Percentiles rank a stretch among this genome's conserved stretches.
These are phyloP conservation scores for Emmelina monodactyla DNA, from an alignment of 2,888 invertebrate species.

Conservation along the genomic window DNA sequence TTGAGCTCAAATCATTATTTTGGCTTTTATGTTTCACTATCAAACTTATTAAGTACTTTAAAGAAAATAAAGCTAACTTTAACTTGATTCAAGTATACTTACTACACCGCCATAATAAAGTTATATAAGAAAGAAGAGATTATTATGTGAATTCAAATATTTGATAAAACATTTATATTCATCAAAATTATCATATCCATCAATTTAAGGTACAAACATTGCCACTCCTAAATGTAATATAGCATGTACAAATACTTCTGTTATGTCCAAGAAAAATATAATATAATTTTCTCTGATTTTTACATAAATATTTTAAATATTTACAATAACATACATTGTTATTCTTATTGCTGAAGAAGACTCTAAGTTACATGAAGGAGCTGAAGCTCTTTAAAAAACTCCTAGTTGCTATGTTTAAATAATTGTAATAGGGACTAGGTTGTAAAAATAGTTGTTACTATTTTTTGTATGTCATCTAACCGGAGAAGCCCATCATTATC, in stretches of 20 bases:
- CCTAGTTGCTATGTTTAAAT: slow-evolving; percentile 46
- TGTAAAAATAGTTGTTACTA: slow-evolving; percentile 55
- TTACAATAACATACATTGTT: slow-evolving; percentile 49
- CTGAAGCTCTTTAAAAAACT: no score
- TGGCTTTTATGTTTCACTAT: slow-evolving; percentile 36
- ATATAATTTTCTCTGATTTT: slow-evolving; percentile 39
- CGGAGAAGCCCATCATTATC: not conserved
- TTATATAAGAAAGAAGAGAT: no score
- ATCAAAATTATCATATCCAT: not conserved
- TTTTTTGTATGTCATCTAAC: slow-evolving; percentile 25
- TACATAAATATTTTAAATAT: slow-evolving; percentile 53
- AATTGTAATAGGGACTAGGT: slow-evolving; percentile 56
- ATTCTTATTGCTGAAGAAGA: slow-evolving; percentile 57
- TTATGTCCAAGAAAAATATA: slow-evolving; percentile 60
- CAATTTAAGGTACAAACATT: not conserved
- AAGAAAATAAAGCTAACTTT: slow-evolving; percentile 34
- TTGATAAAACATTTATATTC: not conserved
- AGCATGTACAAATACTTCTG: slow-evolving; percentile 23
- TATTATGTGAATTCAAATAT: not conserved
- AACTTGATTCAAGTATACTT: slow-evolving; percentile 38
- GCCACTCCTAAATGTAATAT: not conserved
- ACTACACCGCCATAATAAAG: slow-evolving; percentile 22
- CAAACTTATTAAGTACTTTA: slow-evolving; percentile 36
- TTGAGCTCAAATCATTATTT: slow-evolving; percentile 35
- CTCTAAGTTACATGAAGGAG: slow-evolving; percentile 26